Base-by-base conservation (phyloP, 2,113 vertebrate species). In the Scatophagus argus region DNA sequence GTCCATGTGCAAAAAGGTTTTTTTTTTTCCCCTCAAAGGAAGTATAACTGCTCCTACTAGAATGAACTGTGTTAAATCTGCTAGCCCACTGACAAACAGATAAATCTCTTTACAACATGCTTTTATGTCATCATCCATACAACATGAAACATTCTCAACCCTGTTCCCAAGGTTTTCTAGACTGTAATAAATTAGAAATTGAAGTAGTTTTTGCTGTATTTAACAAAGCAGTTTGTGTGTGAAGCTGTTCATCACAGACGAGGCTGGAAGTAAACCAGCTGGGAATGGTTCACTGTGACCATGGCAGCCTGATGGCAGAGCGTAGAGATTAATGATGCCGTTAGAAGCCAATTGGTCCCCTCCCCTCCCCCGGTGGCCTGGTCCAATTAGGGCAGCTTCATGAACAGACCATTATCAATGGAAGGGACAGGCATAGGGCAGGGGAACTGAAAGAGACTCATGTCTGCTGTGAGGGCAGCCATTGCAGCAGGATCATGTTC, bases 401-500 rank as follows among this genome's bases (percentile, higher is more conserved):
- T 95, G 81, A 94, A 95, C 80, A 99, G 93, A 65, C 97, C 96
- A 68, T 96, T 96, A 75, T 99, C 97, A 73, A 99, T 95, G 78
- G 96, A 96, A 32, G 96, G 94, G 1, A 95, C 96, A 0, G 97
- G 96, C 88, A 98, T 94, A 38, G 96, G 96, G 85, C 91, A 95
- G 74, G 96, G 97, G 92, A 99, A 99, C 71, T 98, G 98, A 64
- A 95, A 95, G 54, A 95, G 93, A 92, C 96, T 99, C 96, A 99
- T 98, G 89, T 99, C 98, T 0, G 98, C 97, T 11, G 97, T 98
- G 84, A 99, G 92, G 7, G 98, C 97, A 0, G 98, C 98, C 96
- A 99, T 96, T 41, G 98, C 98, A 2, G 98, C 96, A 3, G 98
- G 96, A 76, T 99, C 97, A 68, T 99, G 97, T 87, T 98, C 97